Evolutionary conservation across 2,888 invertebrate genomes (phyloP), one percentile per base, ranked within the genome.

Genomic region (Drosophila infuscata): DNA sequence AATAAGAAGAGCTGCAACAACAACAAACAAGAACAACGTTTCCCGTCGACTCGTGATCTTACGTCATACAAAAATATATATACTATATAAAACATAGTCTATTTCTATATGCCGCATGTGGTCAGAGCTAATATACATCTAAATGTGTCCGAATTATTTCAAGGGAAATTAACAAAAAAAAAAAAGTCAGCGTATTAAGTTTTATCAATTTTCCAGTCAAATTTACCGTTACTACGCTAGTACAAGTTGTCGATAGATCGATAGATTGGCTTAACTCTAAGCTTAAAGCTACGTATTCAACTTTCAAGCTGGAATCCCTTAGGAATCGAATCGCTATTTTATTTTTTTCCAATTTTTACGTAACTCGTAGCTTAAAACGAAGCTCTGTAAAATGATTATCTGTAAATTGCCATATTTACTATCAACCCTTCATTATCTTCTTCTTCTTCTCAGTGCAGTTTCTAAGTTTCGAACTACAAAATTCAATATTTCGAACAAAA

Each of bases 41-140:
- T 62, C 20, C 17, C 60, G 9, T 20, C 73, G 66, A 89, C 79
- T 85, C 88, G 82, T 89, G 90, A 90, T 78, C 78, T 88, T 89
- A 90, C 89, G 90, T 90, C 88, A 88, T 81, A 79, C 74, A 65
- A 62, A 62, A 43, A n/a, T 29, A 15, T 67, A 72, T 46, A 69
- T 67, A 78, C 56, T 80, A 64, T 60, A 66, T 66, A 65, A 74
- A 79, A 68, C 67, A 70, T 64, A 63, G 76, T 77, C 79, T 79
- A 83, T 87, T 76, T 84, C 85, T 82, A 84, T 82, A 82, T 85
- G 85, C 85, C 88, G 85, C 88, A 84, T 88, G 88, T 85, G 82
- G 81, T 43, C 70, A 61, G 69, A 62, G 81, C 83, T 76, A 82
- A 87, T 83, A 83, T 76, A 70, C 58, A 58, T 85, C 75, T 72